phyloP scores from a whole-genome alignment of 2,113 vertebrate genomes.

The Salvelinus alpinus region DNA sequence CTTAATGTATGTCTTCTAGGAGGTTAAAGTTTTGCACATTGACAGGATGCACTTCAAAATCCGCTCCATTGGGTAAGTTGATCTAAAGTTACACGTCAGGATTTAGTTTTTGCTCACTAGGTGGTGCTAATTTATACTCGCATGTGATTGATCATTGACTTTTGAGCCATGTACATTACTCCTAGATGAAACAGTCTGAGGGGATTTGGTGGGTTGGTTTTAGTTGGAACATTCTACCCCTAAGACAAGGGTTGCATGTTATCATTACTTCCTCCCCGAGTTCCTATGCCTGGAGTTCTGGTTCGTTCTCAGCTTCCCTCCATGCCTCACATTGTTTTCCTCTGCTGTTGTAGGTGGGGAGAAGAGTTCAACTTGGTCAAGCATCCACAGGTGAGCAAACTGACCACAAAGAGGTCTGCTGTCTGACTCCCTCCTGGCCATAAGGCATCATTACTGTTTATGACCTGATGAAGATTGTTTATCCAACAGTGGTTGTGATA shows the following conservation, averaged over 20 bases:
- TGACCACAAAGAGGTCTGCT: not conserved
- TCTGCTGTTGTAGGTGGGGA: conserved; percentile 82
- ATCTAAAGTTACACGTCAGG: not conserved
- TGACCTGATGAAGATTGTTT: not conserved
- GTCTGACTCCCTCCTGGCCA: not conserved
- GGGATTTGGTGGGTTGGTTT: too few species aligned
- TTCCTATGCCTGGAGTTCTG: too few species aligned
- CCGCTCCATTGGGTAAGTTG: conserved; percentile 89
- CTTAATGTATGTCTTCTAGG: conserved; percentile 69
- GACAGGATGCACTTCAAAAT: conserved; percentile 86
- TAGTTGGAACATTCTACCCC: too few species aligned
- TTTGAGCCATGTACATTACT: too few species aligned
- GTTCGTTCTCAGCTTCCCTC: too few species aligned
- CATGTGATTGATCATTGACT: too few species aligned
- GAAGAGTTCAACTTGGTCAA: conserved; percentile 91
- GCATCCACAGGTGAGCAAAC: conserved; percentile 88
- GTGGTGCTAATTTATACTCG: too few species aligned
- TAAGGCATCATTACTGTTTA: not conserved
- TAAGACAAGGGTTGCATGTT: too few species aligned
- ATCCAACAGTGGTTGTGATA: too few species aligned
- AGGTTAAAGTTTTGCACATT: conserved; percentile 90
- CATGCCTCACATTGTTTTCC: too few species aligned
- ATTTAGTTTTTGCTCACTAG: not conserved
- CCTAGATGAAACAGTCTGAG: too few species aligned
- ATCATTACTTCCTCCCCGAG: too few species aligned